These are phyloP conservation scores for Muscicapa striata DNA, from an alignment of 2,797 vertebrate genomes.

Conservation along the genomic window DNA sequence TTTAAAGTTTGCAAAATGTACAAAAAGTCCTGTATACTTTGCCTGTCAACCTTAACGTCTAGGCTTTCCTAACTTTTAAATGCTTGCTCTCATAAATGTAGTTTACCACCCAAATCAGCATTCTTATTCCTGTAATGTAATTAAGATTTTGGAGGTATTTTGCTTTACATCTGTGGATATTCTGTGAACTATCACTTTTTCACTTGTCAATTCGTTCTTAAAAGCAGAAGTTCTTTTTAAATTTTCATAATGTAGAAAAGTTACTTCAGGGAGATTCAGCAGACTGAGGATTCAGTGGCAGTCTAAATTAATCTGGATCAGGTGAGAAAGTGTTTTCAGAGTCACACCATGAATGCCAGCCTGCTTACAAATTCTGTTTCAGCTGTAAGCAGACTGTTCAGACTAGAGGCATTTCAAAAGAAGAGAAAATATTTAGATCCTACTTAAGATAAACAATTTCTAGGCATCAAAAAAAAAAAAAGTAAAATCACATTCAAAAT, in stretches of 20 bases:
- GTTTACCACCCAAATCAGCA: background rate
- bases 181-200: background rate
- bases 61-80: background rate
- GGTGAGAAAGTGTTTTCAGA: conserved; percentile 8
- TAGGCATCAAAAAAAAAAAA: background rate
- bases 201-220: background rate
- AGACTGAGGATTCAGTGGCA: background rate
- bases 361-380: conserved; percentile 19
- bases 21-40: background rate
- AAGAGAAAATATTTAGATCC: conserved; percentile 6
- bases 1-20: background rate
- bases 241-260: background rate
- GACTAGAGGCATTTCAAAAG: conserved; percentile 20
- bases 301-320: background rate
- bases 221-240: background rate
- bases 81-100: background rate
- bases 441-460: conserved; percentile 39
- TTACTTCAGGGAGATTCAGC: background rate
- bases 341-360: background rate
- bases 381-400: conserved; percentile 29
- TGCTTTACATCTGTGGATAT: background rate
- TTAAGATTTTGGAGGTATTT: background rate
- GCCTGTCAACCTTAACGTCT: background rate
- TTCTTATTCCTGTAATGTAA: background rate
- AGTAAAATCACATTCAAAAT: background rate